Evolutionary conservation across 2,113 vertebrate genomes (phyloP).

Genomic region (Antechinus stuartii): DNA sequence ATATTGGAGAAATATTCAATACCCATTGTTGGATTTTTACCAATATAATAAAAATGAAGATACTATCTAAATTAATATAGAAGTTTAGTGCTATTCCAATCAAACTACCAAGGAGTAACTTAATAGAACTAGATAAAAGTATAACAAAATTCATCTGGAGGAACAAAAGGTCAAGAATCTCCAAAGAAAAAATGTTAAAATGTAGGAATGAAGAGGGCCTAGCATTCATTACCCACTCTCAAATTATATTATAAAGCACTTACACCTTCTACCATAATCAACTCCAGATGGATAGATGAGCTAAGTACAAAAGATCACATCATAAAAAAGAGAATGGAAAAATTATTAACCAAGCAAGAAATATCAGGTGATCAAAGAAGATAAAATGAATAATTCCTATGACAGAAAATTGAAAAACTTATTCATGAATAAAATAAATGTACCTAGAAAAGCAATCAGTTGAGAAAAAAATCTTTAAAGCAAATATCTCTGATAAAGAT

Average conservation of each 20-base stretch:
- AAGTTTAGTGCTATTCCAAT: background rate
- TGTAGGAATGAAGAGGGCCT: background rate
- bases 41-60: background rate
- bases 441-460: background rate
- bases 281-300: background rate
- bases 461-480: background rate
- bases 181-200: background rate
- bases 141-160: background rate
- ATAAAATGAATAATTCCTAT: background rate
- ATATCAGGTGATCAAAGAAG: background rate
- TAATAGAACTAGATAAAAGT: conserved; percentile 2
- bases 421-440: background rate
- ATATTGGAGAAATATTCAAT: background rate
- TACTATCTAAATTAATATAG: background rate
- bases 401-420: background rate
- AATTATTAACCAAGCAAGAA: background rate
- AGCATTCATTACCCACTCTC: background rate
- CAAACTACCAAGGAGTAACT: background rate
- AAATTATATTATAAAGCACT: background rate
- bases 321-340: background rate
- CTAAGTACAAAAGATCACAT: background rate
- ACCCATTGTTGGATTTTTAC: background rate
- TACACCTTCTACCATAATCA: background rate
- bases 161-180: background rate
- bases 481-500: background rate